Conservation (phyloP, 2,113 vertebrate species). For the Eolophus roseicapilla region DNA sequence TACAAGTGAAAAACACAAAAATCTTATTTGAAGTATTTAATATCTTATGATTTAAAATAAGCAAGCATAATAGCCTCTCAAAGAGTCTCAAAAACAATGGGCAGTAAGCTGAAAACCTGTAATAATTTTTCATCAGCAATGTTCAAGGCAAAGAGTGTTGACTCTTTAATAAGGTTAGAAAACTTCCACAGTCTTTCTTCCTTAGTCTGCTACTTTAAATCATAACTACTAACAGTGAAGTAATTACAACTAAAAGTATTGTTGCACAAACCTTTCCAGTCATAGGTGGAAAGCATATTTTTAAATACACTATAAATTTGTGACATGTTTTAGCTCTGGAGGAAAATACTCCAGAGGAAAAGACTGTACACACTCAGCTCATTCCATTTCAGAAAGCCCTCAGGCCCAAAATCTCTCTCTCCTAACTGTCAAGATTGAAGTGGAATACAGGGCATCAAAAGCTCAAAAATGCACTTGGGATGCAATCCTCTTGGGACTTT, state of each 20-base stretch:
- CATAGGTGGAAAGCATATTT: not conserved
- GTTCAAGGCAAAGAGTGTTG: not conserved
- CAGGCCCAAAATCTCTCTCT: not conserved
- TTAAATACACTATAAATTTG: not conserved
- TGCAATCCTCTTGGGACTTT: not conserved
- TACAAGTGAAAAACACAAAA: not conserved
- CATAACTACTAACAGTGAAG: not conserved
- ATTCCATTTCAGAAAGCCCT: constrained; percentile 14
- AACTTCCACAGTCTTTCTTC: not conserved
- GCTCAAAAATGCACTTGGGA: constrained; percentile 7
- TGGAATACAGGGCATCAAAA: not conserved
- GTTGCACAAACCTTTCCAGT: not conserved
- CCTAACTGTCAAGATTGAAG: not conserved
- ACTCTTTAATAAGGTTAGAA: not conserved
- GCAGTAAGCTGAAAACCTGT: not conserved
- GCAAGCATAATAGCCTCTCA: not conserved
- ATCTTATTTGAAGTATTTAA: not conserved
- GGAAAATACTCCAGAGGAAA: not conserved
- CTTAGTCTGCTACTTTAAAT: not conserved
- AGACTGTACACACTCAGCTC: not conserved
- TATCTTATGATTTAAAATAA: not conserved
- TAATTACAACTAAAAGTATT: not conserved
- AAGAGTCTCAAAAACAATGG: not conserved
- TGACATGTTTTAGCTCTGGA: not conserved
- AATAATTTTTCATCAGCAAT: not conserved